Base-by-base conservation (phyloP, 2,888 invertebrate species). In the Luperina testacea region DNA sequence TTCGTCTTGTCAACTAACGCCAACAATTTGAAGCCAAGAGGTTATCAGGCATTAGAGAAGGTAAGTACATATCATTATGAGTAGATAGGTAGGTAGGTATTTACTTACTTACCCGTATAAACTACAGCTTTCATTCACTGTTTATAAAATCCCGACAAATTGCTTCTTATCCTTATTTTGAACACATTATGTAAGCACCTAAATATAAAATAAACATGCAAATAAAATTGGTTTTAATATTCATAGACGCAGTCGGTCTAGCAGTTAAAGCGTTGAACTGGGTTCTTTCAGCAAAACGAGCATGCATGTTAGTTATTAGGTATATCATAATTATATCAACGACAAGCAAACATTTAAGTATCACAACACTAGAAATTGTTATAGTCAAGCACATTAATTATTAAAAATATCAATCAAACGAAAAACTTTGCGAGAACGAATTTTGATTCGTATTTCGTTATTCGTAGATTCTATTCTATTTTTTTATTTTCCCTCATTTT, bases 121-220 rank as follows among this genome's bases (percentile, higher is more conserved):
- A 59, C n/a, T n/a, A 32, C 13, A 20, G 17, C 24, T 57, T 27
- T 24, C 15, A 17, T 7, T 17, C 32, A 74, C 74, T 42, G 63
- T 17, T 42, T 24, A 17, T 24, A 2, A 24, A 64, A 63, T 45
- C 32, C 15, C 53, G 17, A 24, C 9, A 9, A n/a, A 45, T 75
- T 45, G n/a, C n/a, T 11, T 32, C n/a, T 11, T 59, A 67, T 11
- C 38, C n/a, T 1, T 77, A 45, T 8, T 57, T 57, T 8, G 5
- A 76, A 67, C 45, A 65, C 45, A 65, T 32, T 38, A 38, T 6
- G 38, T 53, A 48, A 15, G 48, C 51, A 53, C 69, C 2, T 75
- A 38, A 27, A 27, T 45, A 77, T 1, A 6, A 77, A 27, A 15
- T 11, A 24, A 0, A 78, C 64, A 78, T 53, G 45, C 64, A 77